These are phyloP conservation scores for Siderastrea radians DNA, from an alignment of 92 coral and sea anemone genomes.

Conservation along the genomic window DNA sequence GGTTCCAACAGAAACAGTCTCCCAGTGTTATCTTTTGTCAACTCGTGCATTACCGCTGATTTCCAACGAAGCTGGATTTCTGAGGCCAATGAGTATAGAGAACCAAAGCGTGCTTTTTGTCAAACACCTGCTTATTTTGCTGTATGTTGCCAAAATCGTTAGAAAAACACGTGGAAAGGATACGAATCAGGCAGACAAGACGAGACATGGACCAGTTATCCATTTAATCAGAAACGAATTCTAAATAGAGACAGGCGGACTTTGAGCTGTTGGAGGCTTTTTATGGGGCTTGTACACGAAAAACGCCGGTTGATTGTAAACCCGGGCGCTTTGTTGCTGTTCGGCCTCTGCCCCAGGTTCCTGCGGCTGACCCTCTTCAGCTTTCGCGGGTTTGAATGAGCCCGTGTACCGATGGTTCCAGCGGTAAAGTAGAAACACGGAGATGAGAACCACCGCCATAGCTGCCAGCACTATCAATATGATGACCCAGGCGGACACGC, in stretches of 20 bases:
- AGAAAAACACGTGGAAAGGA: background rate
- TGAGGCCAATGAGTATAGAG: no score
- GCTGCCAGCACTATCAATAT: slow-evolving; percentile 71
- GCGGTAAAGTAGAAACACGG: slow-evolving; percentile 76
- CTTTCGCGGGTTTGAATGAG: slow-evolving; percentile 78
- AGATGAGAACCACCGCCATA: slow-evolving; percentile 64
- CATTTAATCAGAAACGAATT: background rate
- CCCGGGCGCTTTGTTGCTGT: slow-evolving; percentile 29
- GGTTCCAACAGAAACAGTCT: no score
- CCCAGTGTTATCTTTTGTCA: no score
- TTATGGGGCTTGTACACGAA: slow-evolving; percentile 68
- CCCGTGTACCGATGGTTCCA: slow-evolving; percentile 86
- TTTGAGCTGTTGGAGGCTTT: slow-evolving; percentile 59
- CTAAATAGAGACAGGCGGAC: slow-evolving; percentile 52
- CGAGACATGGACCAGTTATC: background rate
- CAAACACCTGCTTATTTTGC: no score
- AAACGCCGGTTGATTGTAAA: slow-evolving; percentile 80
- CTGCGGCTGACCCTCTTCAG: slow-evolving; percentile 37
- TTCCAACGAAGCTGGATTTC: no score
- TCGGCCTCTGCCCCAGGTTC: slow-evolving; percentile 41
- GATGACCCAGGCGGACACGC: slow-evolving; percentile 71
- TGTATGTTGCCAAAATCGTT: background rate
- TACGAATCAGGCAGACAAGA: background rate
- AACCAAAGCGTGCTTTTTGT: no score
- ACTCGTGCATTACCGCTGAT: no score